Percentiles rank a stretch among this genome's conserved stretches.
phyloP scores from a whole-genome alignment of 2,888 invertebrate species.

The Machimus atricapillus region DNA sequence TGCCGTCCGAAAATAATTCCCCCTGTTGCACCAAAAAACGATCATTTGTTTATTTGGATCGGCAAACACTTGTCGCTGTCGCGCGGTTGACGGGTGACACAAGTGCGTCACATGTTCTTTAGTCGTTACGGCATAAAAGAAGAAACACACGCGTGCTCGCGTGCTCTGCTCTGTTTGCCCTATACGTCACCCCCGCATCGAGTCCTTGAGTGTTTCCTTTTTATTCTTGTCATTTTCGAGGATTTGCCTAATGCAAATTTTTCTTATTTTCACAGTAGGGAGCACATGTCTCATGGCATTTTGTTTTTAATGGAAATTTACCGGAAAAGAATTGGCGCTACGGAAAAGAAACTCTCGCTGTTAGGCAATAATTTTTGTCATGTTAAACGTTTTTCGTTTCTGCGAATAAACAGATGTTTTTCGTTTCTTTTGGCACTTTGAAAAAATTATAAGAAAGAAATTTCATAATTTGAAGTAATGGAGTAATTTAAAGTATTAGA shows the following conservation, averaged over 20 bases:
- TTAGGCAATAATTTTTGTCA: not conserved
- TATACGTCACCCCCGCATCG: not conserved
- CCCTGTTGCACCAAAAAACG: not conserved
- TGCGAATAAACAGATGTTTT: not conserved
- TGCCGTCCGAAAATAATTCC: conserved; percentile 24
- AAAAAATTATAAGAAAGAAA: not conserved
- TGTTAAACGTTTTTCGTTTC: too few relatives aligned
- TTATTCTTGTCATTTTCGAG: not conserved
- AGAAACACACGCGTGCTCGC: not conserved
- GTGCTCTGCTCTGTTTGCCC: not conserved
- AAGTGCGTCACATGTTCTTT: conserved; percentile 13
- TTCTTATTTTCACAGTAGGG: not conserved
- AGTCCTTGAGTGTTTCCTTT: not conserved
- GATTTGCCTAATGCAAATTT: not conserved
- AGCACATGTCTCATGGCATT: not conserved
- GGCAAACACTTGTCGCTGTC: conserved; percentile 1
- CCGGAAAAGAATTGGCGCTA: not conserved
- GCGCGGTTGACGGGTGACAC: not conserved
- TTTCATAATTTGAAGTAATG: too few relatives aligned
- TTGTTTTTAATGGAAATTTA: not conserved
- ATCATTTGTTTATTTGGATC: not conserved
- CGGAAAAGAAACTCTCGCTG: not conserved
- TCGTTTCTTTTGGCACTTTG: not conserved
- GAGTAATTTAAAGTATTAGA: too few relatives aligned
- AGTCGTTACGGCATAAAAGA: not conserved